A percentile compares a stretch with the other conserved stretches of the same genome.
Conservation (phyloP, 2,888 invertebrate species). For the Latrodectus elegans region DNA sequence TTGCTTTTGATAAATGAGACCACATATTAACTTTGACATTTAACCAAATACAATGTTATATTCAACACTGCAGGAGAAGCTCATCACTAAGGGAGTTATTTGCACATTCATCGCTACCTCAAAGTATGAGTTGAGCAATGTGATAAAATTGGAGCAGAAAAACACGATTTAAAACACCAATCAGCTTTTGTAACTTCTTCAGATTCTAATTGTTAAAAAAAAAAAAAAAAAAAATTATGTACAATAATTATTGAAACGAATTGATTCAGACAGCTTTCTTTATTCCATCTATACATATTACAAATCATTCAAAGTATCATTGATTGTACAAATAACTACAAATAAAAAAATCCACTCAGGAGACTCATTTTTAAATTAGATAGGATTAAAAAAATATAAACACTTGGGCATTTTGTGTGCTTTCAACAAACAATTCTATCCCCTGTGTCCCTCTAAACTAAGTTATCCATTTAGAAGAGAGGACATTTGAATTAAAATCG, state of each 20-base stretch:
- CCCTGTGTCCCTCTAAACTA: slow-evolving; percentile 50
- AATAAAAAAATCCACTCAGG: slow-evolving; percentile 58
- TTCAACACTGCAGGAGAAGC: too few species aligned
- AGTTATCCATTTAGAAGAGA: slow-evolving; percentile 21
- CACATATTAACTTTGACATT: too few species aligned
- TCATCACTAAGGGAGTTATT: too few species aligned
- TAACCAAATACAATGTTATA: too few species aligned
- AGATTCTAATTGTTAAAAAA: background rate
- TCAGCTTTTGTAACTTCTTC: too few species aligned
- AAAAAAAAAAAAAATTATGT: background rate
- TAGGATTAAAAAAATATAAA: slow-evolving; percentile 51
- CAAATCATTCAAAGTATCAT: slow-evolving; percentile 67
- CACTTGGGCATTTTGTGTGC: slow-evolving; percentile 59
- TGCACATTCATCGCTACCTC: too few species aligned
- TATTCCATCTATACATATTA: slow-evolving; percentile 70
- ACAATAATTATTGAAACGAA: background rate
- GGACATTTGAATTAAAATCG: background rate
- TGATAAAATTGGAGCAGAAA: too few species aligned
- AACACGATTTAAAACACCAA: too few species aligned
- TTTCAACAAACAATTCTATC: slow-evolving; percentile 58
- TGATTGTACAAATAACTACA: slow-evolving; percentile 70
- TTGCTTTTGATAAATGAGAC: too few species aligned
- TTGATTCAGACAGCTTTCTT: slow-evolving; percentile 69
- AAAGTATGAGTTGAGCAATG: too few species aligned
- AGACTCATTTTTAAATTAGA: slow-evolving; percentile 57